Evolutionary conservation across 92 coral and sea anemone species (phyloP).

Genomic region (Diadumene lineata): DNA sequence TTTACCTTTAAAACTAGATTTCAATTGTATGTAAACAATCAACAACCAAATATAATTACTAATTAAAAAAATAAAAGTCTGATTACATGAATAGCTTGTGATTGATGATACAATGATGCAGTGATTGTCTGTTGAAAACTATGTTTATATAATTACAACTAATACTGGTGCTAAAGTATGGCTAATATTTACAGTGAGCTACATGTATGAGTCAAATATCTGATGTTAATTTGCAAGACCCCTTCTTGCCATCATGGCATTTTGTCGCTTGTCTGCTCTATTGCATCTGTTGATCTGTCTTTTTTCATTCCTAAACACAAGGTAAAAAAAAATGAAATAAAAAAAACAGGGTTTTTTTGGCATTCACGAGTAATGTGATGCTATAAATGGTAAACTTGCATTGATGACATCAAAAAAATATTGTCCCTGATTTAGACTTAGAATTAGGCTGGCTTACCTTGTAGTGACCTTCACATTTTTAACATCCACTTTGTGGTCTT

Average conservation of each 20-base stretch:
- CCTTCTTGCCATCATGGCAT: constrained; percentile 61
- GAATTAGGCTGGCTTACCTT: constrained; percentile 40
- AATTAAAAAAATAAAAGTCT: too few species aligned
- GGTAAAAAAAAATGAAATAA: neutral
- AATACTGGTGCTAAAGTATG: neutral
- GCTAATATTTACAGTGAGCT: neutral
- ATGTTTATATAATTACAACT: too few species aligned
- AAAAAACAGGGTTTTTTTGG: neutral
- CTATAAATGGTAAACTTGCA: too few species aligned
- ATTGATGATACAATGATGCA: too few species aligned
- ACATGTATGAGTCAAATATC: neutral
- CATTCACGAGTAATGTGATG: too few species aligned
- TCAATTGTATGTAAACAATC: too few species aligned
- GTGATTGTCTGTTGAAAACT: too few species aligned
- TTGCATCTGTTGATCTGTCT: constrained; percentile 42
- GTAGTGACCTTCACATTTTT: constrained; percentile 74
- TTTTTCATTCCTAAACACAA: constrained; percentile 66
- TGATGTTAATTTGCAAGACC: constrained; percentile 58
- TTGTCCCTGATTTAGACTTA: constrained; percentile 4
- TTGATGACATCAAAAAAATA: too few species aligned
- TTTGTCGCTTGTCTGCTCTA: constrained; percentile 58
- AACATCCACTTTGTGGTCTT: constrained; percentile 57
- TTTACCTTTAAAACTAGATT: too few species aligned
- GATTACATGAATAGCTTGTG: too few species aligned
- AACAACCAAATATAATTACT: too few species aligned